Conservation (phyloP, 2,797 vertebrate genomes). For the Typhlichthys subterraneus region DNA sequence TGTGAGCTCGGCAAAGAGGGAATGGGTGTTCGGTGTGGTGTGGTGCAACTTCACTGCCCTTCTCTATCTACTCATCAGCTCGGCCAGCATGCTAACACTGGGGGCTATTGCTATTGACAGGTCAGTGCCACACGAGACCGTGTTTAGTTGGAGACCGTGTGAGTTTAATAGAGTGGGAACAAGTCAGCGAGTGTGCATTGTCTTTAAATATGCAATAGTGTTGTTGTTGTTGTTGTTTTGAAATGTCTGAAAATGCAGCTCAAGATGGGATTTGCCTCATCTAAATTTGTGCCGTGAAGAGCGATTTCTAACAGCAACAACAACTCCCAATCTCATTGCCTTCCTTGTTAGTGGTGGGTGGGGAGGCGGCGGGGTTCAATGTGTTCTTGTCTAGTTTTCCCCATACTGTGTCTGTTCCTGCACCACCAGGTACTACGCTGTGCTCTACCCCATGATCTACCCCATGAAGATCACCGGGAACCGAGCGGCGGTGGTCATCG, state of each 20-base stretch:
- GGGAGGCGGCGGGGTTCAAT: constrained; percentile 25
- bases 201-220: not conserved
- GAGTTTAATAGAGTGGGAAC: not conserved
- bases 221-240: too few species aligned
- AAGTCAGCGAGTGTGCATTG: not conserved
- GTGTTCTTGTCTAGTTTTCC: constrained; percentile 24
- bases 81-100: constrained; percentile 97
- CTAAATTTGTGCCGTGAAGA: too few species aligned
- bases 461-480: constrained; percentile 99
- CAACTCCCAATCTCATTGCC: too few species aligned
- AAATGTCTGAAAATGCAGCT: too few species aligned
- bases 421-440: constrained; percentile 90
- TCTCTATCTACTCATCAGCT: constrained; percentile 96
- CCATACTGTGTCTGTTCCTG: constrained; percentile 19
- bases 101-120: constrained; percentile 96
- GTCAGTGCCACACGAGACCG: constrained; percentile 68
- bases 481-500: constrained; percentile 88
- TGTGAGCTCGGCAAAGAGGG: constrained; percentile 87
- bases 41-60: constrained; percentile 99
- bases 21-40: constrained; percentile 97
- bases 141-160: not conserved
- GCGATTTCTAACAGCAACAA: too few species aligned
- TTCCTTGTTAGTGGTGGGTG: constrained; percentile 32
- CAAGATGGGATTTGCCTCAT: too few species aligned
- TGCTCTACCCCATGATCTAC: constrained; percentile 98